Conservation (phyloP, 1,140 invertebrate genomes). For the Samia ricini region DNA sequence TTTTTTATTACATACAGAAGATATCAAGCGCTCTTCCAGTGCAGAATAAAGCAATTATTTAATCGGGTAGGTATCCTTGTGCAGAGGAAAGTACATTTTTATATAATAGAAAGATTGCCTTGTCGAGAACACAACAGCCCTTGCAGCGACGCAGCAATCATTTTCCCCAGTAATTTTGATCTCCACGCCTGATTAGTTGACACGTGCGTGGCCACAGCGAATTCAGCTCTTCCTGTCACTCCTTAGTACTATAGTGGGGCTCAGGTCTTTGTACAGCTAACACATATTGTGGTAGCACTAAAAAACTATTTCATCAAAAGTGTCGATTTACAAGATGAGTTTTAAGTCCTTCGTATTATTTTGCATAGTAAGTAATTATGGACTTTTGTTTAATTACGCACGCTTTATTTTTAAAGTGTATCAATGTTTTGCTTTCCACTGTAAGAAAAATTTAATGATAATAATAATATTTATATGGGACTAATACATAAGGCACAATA, state of each 20-base stretch:
- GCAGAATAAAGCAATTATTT: too few relatives aligned
- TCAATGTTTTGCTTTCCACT: too few relatives aligned
- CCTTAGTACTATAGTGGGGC: slow-evolving; percentile 43
- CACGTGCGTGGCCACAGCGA: slow-evolving; percentile 51
- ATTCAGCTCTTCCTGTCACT: slow-evolving; percentile 58
- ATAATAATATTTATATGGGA: too few relatives aligned
- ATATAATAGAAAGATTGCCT: not conserved
- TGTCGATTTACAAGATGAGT: not conserved
- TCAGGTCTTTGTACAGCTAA: slow-evolving; percentile 27
- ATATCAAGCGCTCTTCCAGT: too few relatives aligned
- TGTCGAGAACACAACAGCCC: not conserved
- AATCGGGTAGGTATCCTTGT: not conserved
- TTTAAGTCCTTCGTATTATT: not conserved
- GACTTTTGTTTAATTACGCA: too few relatives aligned
- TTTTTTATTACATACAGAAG: too few relatives aligned
- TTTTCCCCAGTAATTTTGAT: slow-evolving; percentile 39
- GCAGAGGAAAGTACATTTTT: not conserved
- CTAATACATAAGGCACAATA: too few relatives aligned
- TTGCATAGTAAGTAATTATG: not conserved
- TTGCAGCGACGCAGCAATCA: slow-evolving; percentile 17
- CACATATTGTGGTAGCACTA: slow-evolving; percentile 16
- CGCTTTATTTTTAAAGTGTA: too few relatives aligned
- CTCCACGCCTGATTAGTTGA: slow-evolving; percentile 37
- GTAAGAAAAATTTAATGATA: too few relatives aligned
- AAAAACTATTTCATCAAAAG: slow-evolving; percentile 2